Base-by-base conservation (phyloP, 2,797 vertebrate species). In the Hemitrygon akajei region DNA sequence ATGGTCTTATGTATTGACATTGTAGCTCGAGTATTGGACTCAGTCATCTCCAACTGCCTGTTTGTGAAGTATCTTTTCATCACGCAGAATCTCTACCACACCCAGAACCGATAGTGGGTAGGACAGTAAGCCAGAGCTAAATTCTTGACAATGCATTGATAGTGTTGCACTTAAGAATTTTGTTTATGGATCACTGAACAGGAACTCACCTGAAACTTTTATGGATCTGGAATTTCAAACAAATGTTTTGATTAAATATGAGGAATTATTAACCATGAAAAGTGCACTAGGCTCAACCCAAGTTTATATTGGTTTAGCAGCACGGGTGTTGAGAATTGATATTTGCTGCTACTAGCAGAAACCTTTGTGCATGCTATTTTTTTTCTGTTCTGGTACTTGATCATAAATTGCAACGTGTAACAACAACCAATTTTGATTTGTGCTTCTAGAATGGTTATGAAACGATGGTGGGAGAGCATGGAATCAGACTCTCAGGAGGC, bases 401-500 rank as follows among this genome's bases (percentile, higher is more conserved):
- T 7, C 37, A 71, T 91, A 69, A 25, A 69, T 87, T 89, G 7
- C n/a, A 40, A 30, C 7, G 37, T 0, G 20, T 71, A 91, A 37
- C 25, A 93, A 58, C 25, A 93, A 58, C 47, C 10, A 92, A 10
- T 47, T 75, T 92, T 76, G 37, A 75, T 73, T 37, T 60, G 69
- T 82, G 22, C 37, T n/a, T 7, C 27, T 37, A 93, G 93, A 73
- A 93, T 47, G 93, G 93, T 30, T 93, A 93, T 80, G 76, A 93
- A 6, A 93, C 93, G 27, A n/a, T 84, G 12, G 93, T 93, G 6
- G 93, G 93, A 66, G 93, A 93, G 69, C 93, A 79, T 56, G 93
- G 93, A 69, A 86, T 93, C 79, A 66, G 93, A 37, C 93, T 93
- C 27, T 93, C 93, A 0, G 93, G 93, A 75, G 93, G 93, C 69